Base-by-base conservation (phyloP, 2,113 vertebrate genomes). In the Raja brachyura region DNA sequence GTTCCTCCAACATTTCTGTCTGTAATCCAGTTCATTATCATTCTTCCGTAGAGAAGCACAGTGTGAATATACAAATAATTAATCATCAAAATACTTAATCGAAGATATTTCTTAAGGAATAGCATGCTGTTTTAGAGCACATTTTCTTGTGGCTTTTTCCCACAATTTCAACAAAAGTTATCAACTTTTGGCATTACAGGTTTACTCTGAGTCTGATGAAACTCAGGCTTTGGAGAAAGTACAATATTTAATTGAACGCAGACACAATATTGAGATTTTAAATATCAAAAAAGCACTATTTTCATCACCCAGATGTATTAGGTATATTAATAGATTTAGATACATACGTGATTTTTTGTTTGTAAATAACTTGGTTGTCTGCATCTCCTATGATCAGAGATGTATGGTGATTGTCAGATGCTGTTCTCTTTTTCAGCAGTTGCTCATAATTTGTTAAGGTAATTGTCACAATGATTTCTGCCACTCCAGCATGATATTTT, bases 351-450 rank as follows among this genome's bases (percentile, higher is more conserved):
- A 99, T 96, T 96, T 97, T 99, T 93, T 99, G 98, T 93, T 97
- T 96, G 95, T 97, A 98, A 94, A 98, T 94, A 6, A 99, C 96
- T 83, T 95, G 95, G 94, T 99, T 99, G 96, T 99, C 98, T 94
- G 96, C 94, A 95, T 99, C 96, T 95, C 98, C 98, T 59, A 99
- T 97, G 93, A 98, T 94, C 94, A 99, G 22, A 0, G 97, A 97
- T 93, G 97, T 94, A 93, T 96, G 97, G 95, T 99, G 98, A 93
- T 96, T 96, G 94, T 97, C 96, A 18, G 97, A 96, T 0, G 98
- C 97, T 75, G 98, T 99, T 96, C 97, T 98, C 96, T 95, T 98
- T 93, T 94, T 96, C 94, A 96, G 96, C 18, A 99, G 95, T 93
- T 97, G 96, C 83, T 97, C 94, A 94, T 97, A 98, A 95, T 99